Evolutionary conservation across 2,797 vertebrate genomes (phyloP).

Genomic region (Danio kyathit): DNA sequence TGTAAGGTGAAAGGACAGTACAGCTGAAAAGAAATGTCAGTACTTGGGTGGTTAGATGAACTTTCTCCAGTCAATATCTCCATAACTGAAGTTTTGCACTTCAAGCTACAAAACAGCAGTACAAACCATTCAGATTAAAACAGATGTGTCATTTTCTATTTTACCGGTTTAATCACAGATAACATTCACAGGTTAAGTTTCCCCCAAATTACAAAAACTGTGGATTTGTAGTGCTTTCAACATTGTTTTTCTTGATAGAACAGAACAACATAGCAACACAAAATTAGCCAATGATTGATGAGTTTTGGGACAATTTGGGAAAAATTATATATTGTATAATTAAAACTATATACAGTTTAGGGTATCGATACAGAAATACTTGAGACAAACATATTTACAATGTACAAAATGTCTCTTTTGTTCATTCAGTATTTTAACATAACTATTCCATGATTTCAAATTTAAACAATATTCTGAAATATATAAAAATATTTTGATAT

Average conservation of each 20-base stretch:
- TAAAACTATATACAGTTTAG: neutral
- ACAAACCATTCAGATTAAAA: neutral
- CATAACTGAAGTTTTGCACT: conserved; percentile 7
- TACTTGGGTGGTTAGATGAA: conserved; percentile 18
- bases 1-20: neutral
- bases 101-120: conserved; percentile 27
- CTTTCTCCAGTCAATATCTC: conserved; percentile 11
- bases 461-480: neutral
- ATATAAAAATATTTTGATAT: neutral
- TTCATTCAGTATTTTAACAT: neutral
- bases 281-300: too few relatives aligned
- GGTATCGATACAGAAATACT: neutral
- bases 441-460: neutral
- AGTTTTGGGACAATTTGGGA: neutral
- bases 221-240: neutral
- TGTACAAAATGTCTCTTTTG: neutral
- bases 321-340: neutral
- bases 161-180: neutral
- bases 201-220: neutral
- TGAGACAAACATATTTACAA: neutral
- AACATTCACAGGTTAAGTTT: neutral
- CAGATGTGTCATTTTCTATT: neutral
- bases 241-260: neutral
- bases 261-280: neutral
- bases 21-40: conserved; percentile 26